phyloP scores from a whole-genome alignment of 2,797 vertebrate genomes.

The Platalea minor region DNA sequence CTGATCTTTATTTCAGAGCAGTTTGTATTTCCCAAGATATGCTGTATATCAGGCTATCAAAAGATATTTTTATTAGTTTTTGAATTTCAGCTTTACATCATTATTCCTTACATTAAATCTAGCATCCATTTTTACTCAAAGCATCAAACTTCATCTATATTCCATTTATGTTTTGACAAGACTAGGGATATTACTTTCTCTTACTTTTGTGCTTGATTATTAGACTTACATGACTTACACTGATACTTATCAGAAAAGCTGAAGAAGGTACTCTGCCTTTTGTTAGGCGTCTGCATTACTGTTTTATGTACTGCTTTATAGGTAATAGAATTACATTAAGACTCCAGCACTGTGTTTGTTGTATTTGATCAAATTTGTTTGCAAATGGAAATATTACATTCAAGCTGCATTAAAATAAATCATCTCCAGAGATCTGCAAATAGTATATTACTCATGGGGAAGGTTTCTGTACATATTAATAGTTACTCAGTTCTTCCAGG shows the following conservation, averaged over 20 bases:
- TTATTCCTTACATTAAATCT: background rate
- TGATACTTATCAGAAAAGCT: slow-evolving; percentile 34
- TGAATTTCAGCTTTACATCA: background rate
- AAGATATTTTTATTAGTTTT: background rate
- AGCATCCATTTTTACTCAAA: background rate
- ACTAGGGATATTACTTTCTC: background rate
- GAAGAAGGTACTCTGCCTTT: slow-evolving; percentile 14
- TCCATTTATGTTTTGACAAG: slow-evolving; percentile 21
- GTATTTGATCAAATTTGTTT: slow-evolving; percentile 23
- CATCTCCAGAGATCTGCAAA: slow-evolving; percentile 2
- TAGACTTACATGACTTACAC: background rate
- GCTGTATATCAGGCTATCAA: background rate
- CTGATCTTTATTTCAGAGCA: background rate
- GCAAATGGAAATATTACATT: slow-evolving; percentile 5
- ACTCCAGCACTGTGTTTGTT: background rate
- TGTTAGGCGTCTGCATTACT: slow-evolving; percentile 10
- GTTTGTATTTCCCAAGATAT: background rate
- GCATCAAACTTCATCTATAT: background rate
- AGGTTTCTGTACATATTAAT: background rate
- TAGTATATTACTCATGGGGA: background rate
- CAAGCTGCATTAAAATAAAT: slow-evolving; percentile 12
- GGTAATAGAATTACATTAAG: slow-evolving; percentile 17
- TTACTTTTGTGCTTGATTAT: slow-evolving; percentile 8
- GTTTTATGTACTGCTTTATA: slow-evolving; percentile 21
- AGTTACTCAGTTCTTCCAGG: background rate